These are phyloP conservation scores for Arnoldichthys spilopterus DNA, from an alignment of 2,797 vertebrate genomes.

Conservation along the genomic window DNA sequence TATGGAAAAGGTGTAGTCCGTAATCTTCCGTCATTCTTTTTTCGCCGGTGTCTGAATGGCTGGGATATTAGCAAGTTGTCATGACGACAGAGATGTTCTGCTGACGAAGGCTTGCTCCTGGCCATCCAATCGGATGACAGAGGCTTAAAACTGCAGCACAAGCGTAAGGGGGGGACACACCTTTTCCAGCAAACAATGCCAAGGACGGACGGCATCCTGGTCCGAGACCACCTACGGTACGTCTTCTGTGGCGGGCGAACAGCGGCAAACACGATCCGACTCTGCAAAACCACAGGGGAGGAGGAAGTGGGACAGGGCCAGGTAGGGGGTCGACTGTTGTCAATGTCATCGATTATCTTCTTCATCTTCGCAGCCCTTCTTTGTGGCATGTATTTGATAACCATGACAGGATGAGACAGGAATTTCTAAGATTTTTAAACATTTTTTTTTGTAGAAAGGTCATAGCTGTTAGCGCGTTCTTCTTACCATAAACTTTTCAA, in stretches of 20 bases:
- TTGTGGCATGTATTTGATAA: slow-evolving; percentile 28
- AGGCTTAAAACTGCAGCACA: slow-evolving; percentile 93
- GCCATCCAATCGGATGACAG: slow-evolving; percentile 99
- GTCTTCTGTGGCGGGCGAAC: slow-evolving; percentile 85
- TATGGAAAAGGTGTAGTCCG: slow-evolving; percentile 81
- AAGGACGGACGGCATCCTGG: slow-evolving; percentile 93
- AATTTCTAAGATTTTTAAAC: neutral
- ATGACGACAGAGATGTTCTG: slow-evolving; percentile 97
- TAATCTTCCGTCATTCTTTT: slow-evolving; percentile 74
- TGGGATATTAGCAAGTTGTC: slow-evolving; percentile 95
- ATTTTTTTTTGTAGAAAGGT: neutral
- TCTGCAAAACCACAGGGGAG: slow-evolving; percentile 87
- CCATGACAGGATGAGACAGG: neutral
- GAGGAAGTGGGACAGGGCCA: slow-evolving; percentile 87
- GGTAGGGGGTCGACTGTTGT: slow-evolving; percentile 84
- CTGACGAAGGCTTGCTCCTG: slow-evolving; percentile 93
- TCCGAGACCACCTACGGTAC: slow-evolving; percentile 91
- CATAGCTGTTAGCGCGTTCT: slow-evolving; percentile 5
- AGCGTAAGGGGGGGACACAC: slow-evolving; percentile 94
- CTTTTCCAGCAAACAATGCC: slow-evolving; percentile 91
- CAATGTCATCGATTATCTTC: slow-evolving; percentile 62
- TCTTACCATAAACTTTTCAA: slow-evolving; percentile 61
- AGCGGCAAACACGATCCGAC: slow-evolving; percentile 85
- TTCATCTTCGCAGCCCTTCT: slow-evolving; percentile 27
- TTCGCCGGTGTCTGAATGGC: slow-evolving; percentile 63